Conservation (phyloP, 2,797 vertebrate species). For the Siniperca scherzeri region DNA sequence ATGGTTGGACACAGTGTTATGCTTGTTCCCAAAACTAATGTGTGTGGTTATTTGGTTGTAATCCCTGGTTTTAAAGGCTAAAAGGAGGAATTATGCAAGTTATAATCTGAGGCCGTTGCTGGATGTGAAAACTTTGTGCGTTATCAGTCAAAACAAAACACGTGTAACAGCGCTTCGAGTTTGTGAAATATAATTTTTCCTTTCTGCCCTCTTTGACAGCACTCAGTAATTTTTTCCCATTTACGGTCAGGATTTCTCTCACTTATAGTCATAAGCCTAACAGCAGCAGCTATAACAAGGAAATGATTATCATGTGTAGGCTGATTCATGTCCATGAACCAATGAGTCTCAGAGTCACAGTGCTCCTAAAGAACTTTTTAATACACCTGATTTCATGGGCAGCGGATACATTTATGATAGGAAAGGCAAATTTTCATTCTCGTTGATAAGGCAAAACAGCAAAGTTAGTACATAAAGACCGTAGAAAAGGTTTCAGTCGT, state of each 20-base stretch:
- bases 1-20: not conserved
- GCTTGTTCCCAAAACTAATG: not conserved
- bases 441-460: not conserved
- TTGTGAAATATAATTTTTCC: not conserved
- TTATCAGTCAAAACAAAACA: not conserved
- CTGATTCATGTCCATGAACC: conserved; percentile 2
- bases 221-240: not conserved
- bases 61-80: not conserved
- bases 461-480: not conserved
- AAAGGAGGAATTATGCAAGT: not conserved
- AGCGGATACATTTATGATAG: not conserved
- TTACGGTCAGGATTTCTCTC: not conserved
- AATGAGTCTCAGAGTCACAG: not conserved
- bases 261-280: not conserved
- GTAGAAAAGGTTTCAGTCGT: too few relatives aligned
- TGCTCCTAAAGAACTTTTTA: not conserved
- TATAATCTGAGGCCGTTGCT: not conserved
- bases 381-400: conserved; percentile 6
- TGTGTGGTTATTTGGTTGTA: not conserved
- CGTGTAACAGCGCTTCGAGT: not conserved
- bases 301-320: conserved; percentile 3
- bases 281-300: conserved; percentile 2
- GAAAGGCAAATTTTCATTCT: not conserved
- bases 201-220: not conserved
- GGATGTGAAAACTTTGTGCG: not conserved